Percentiles rank a stretch among this genome's conserved stretches.
Evolutionary conservation across 2,888 invertebrate genomes (phyloP).

Genomic region (Acronicta leporina): DNA sequence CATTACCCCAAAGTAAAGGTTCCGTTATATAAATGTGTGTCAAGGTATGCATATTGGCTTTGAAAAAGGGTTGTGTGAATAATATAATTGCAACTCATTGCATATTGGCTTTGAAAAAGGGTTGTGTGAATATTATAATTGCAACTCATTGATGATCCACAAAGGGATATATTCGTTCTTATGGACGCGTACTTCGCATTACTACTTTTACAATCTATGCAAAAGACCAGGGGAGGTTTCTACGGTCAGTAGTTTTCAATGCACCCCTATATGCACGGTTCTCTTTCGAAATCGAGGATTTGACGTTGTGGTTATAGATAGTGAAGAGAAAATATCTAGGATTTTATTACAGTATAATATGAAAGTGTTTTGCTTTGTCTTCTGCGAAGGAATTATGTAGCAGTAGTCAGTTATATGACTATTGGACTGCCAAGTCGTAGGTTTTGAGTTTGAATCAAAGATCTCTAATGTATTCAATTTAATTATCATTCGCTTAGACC

Average conservation of each 20-base stretch:
- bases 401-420: too few relatives aligned
- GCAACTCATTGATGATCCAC: background rate
- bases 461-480: too few relatives aligned
- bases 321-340: constrained; percentile 10
- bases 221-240: constrained; percentile 11
- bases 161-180: constrained; percentile 1
- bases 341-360: constrained; percentile 13
- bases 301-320: too few relatives aligned
- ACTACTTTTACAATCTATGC: constrained; percentile 30
- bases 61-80: constrained; percentile 12
- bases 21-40: background rate
- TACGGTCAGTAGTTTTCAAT: constrained; percentile 14
- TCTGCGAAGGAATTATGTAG: too few relatives aligned
- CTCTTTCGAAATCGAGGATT: constrained; percentile 29
- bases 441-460: too few relatives aligned
- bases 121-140: constrained; percentile 13
- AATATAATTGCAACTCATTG: too few relatives aligned
- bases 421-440: too few relatives aligned
- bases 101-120: constrained; percentile 1
- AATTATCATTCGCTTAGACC: too few relatives aligned
- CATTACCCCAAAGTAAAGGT: constrained; percentile 2
- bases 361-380: background rate
- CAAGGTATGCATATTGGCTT: constrained; percentile 4
- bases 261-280: constrained; percentile 6
- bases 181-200: background rate